A percentile compares a stretch with the other conserved stretches of the same genome.
These are phyloP conservation scores for Thalassophryne amazonica DNA, from an alignment of 2,797 vertebrate genomes.

Conservation along the genomic window DNA sequence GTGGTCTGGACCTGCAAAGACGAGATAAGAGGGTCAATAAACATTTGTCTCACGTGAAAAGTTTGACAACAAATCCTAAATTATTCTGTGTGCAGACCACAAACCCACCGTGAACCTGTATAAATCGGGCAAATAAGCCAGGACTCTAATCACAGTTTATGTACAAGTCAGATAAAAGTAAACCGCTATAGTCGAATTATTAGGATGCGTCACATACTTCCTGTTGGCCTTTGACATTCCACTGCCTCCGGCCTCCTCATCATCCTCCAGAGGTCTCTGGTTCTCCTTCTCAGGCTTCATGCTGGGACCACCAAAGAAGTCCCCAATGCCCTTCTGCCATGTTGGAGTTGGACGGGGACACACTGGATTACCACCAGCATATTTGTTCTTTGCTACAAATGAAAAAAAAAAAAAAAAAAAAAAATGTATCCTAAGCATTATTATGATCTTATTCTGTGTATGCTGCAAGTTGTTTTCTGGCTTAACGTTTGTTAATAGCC, in stretches of 20 bases:
- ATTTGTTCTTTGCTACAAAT: conserved; percentile 78
- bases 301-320: conserved; percentile 83
- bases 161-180: no score
- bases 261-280: conserved; percentile 62
- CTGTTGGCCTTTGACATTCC: conserved; percentile 69
- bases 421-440: no score
- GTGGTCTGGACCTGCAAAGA: conserved; percentile 63
- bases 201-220: no score
- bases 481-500: no score
- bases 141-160: no score
- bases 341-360: conserved; percentile 84
- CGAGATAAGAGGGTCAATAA: not conserved
- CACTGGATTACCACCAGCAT: conserved; percentile 83
- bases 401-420: not conserved
- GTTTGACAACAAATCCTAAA: no score
- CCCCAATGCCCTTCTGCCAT: conserved; percentile 91
- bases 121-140: no score
- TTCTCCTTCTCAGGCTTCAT: conserved; percentile 84
- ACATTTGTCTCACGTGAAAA: no score
- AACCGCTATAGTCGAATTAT: no score
- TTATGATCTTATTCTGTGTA: not conserved
- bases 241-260: conserved; percentile 81
- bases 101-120: no score
- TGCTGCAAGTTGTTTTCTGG: no score
- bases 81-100: no score